Evolutionary conservation across 2,113 vertebrate genomes (phyloP), one percentile per base, ranked within the genome.

Genomic region (Alligator sinensis): DNA sequence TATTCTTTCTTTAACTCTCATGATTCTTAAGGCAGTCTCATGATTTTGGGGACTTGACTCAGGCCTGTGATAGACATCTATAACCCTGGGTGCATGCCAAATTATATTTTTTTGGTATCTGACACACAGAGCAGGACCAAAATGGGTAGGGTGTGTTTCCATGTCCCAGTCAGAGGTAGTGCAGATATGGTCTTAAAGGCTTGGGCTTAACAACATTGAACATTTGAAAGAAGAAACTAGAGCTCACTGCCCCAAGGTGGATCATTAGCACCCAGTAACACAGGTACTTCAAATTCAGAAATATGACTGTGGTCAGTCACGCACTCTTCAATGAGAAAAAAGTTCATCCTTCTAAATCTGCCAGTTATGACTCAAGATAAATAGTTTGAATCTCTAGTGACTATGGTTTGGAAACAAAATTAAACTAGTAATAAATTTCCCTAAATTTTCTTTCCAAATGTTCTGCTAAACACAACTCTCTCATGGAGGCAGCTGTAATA

Each of bases 181-280:
- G 93, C 96, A 96, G 96, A 95, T 93, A 16, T 80, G 93, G 93
- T 93, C 90, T 96, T 95, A 96, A 70, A 93, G 93, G 84, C 88
- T 93, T 92, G 94, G 93, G 89, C 94, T 95, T 96, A 93, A 87
- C 91, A 96, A 94, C 81, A 68, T 86, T 87, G 90, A 96, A 95
- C 82, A 88, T 96, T 86, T 19, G 9, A 12, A 82, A 95, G 94
- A 96, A 91, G 88, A 94, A 96, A 97, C 91, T 94, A 90, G 80
- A 68, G 62, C 93, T 95, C 94, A 91, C 91, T 94, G 90, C 90
- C 93, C 93, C 91, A 47, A 96, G 96, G 96, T 95, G 91, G 64
- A 91, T 85, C 82, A 70, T 74, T 70, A 95, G 95, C 94, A 92
- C 90, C 94, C 93, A 93, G 83, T 84, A 96, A 91, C 47, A 70